Evolutionary conservation across 2,888 invertebrate species (phyloP), one percentile per base, ranked within the genome.

Genomic region (Athrips mouffetella): DNA sequence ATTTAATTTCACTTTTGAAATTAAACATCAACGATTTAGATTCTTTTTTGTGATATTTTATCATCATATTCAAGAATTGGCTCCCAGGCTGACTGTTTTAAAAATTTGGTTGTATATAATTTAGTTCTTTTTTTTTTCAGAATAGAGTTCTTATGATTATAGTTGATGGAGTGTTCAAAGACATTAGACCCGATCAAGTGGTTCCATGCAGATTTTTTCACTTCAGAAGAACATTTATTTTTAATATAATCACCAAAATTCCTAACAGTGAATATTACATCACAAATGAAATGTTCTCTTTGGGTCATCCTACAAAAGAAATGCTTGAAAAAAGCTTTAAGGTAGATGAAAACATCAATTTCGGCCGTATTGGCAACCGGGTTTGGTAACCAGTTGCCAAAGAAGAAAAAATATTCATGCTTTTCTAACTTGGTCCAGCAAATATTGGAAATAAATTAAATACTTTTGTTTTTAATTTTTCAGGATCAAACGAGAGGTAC

Each of bases 211-310:
- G 52, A 0, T 48, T 63, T 21, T 66, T 70, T 47, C 65, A 67
- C 6, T 87, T 87, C 53, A 65, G 86, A 52, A 68, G 84, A 40
- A 76, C 83, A 0, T 81, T 86, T 44, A 35, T 77, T 1, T 73
- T 84, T 15, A 54, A 35, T 11, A 59, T 68, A 2, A n/a, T 54
- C 47, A 0, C 29, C 53, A 0, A 53, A 55, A 0, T 23, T 51
- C 1, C 60, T 10, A 25, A 16, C 11, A 58, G 70, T 0, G 47
- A 56, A 8, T 80, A 78, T 47, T 47, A 58, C 15, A 82, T 82
- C 33, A 55, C 37, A 0, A 61, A 79, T 45, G 87, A 87, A 49
- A 69, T 85, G 70, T 63, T 76, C 6, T 62, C 54, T 8, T 45
- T 82, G 1, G 60, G 67, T 0, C 46, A 60, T 3, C 76, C 82